Conservation (phyloP, 2,113 vertebrate genomes). For the Typhlomys cinereus region DNA sequence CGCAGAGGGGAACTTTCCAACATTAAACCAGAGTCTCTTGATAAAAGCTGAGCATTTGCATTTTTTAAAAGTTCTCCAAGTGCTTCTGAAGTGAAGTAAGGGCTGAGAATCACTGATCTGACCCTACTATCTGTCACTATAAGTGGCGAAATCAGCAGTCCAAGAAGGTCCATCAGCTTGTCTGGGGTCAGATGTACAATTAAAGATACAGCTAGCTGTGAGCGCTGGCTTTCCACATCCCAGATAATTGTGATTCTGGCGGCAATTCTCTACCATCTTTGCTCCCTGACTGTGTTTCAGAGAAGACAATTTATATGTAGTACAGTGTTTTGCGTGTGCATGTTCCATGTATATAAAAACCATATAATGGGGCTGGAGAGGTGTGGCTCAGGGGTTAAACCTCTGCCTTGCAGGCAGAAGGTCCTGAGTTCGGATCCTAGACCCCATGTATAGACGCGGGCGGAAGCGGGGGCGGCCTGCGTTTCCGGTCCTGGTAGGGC, state of each 20-base stretch:
- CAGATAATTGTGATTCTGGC: neutral
- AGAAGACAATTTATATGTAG: neutral
- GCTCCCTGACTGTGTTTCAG: constrained; percentile 3
- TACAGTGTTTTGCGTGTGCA: neutral
- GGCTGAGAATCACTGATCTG: neutral
- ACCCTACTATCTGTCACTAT: neutral
- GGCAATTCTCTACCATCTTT: neutral
- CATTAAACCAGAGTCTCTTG: neutral
- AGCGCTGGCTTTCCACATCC: neutral
- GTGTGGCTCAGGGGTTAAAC: too few species aligned
- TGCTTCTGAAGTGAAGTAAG: neutral
- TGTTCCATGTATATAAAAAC: neutral
- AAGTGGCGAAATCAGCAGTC: neutral
- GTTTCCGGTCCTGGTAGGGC: too few species aligned
- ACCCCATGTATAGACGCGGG: too few species aligned
- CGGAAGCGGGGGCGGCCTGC: too few species aligned
- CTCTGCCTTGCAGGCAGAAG: too few species aligned
- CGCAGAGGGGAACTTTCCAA: neutral
- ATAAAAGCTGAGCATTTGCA: neutral
- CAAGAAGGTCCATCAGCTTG: neutral
- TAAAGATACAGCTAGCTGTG: neutral
- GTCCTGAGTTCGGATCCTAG: too few species aligned
- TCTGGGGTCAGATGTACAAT: neutral
- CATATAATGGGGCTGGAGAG: too few species aligned
- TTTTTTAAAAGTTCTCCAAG: neutral